These are phyloP conservation scores for Solenopsis fugax DNA, from an alignment of 1,140 invertebrate genomes.

Conservation along the genomic window DNA sequence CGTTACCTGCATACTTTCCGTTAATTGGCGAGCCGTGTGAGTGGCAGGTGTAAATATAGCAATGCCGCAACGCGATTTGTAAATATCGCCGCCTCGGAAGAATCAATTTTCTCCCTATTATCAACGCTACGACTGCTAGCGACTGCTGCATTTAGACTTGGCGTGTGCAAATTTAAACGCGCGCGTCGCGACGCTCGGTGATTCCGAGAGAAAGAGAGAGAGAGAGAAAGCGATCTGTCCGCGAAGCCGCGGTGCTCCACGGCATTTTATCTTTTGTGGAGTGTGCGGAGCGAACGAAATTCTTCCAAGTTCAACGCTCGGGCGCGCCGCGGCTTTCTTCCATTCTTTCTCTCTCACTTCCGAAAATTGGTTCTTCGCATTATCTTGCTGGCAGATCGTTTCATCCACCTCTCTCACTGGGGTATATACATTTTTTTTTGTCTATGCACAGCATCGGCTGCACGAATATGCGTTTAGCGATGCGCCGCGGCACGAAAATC, in stretches of 20 bases:
- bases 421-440: neutral
- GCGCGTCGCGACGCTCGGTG: neutral
- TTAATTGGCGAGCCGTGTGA: slow-evolving; percentile 41
- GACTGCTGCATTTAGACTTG: slow-evolving; percentile 14
- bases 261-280: neutral
- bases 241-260: neutral
- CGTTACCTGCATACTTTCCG: slow-evolving; percentile 54
- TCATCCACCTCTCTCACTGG: neutral
- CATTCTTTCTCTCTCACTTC: neutral
- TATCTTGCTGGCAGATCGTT: neutral
- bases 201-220: too few species aligned
- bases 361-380: neutral
- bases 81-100: slow-evolving; percentile 46
- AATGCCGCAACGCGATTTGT: slow-evolving; percentile 50
- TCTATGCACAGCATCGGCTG: neutral
- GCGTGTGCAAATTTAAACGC: slow-evolving; percentile 35
- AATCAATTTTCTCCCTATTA: slow-evolving; percentile 53
- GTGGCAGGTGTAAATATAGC: slow-evolving; percentile 61
- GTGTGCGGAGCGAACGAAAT: neutral
- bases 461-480: slow-evolving; percentile 30
- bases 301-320: neutral
- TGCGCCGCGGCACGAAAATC: slow-evolving; percentile 45
- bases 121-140: neutral
- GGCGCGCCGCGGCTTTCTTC: neutral
- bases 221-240: neutral